These are phyloP conservation scores for Alces alces DNA, from an alignment of 2,113 vertebrate species.

Conservation along the genomic window DNA sequence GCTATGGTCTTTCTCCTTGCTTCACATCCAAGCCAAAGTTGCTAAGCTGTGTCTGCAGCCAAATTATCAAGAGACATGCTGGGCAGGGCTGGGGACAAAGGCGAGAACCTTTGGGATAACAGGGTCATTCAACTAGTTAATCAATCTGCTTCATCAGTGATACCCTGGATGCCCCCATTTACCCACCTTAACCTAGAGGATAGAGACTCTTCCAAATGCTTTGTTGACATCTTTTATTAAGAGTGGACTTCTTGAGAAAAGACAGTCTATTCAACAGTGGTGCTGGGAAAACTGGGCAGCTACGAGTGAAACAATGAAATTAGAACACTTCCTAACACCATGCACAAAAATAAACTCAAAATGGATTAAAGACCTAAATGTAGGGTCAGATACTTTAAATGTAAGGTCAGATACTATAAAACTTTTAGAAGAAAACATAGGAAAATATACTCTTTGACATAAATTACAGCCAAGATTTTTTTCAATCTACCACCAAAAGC, in stretches of 20 bases:
- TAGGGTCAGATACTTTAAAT: neutral
- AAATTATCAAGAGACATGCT: neutral
- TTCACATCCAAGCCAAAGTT: neutral
- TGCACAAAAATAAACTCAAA: neutral
- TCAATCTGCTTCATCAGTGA: neutral
- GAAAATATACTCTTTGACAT: neutral
- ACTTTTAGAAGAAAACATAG: neutral
- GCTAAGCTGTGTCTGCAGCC: neutral
- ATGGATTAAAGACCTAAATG: neutral
- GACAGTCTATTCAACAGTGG: neutral
- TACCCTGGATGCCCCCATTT: too few species aligned
- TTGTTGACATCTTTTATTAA: neutral
- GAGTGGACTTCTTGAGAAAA: neutral
- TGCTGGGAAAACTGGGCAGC: neutral
- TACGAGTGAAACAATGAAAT: neutral
- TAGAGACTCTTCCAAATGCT: neutral
- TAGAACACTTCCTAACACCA: neutral
- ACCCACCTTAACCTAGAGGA: neutral
- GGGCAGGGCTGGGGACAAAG: neutral
- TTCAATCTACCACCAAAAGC: neutral
- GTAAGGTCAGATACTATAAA: neutral
- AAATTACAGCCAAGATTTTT: neutral
- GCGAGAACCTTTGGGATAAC: too few species aligned
- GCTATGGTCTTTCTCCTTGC: neutral
- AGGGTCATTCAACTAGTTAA: neutral